phyloP scores from a whole-genome alignment of 2,888 invertebrate genomes.

The Ornithoptera alexandrae region DNA sequence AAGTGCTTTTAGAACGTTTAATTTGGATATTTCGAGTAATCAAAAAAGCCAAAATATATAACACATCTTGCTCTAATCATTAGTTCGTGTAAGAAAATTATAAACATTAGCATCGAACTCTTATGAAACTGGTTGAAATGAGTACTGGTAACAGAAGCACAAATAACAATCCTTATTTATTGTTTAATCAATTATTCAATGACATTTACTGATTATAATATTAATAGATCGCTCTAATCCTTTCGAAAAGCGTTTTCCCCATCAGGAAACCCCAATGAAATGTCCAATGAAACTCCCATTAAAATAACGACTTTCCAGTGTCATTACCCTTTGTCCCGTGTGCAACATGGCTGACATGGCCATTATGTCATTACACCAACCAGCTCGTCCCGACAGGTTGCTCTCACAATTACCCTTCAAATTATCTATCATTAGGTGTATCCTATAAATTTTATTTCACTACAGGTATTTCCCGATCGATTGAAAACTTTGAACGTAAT shows the following conservation, averaged over 20 bases:
- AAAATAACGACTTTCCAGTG: conserved; percentile 46
- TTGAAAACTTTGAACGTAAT: no score
- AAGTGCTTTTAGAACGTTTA: no score
- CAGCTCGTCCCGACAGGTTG: conserved; percentile 6
- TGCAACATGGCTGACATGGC: conserved; percentile 40
- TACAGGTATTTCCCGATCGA: background rate
- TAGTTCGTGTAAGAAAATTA: no score
- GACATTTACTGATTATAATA: background rate
- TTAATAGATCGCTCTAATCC: background rate
- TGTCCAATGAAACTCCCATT: conserved; percentile 41
- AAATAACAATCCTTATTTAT: background rate
- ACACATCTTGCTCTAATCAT: no score
- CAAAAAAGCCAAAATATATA: no score
- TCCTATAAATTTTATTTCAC: background rate
- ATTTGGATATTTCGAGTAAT: no score
- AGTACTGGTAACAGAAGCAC: background rate
- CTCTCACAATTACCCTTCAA: conserved; percentile 27
- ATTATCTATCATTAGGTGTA: conserved; percentile 23
- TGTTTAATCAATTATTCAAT: background rate
- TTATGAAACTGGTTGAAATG: no score
- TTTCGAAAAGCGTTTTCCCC: background rate
- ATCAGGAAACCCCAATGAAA: conserved; percentile 39
- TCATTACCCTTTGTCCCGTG: conserved; percentile 49
- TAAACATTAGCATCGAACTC: no score
- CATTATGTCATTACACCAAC: conserved; percentile 53